Evolutionary conservation across 2,888 invertebrate species (phyloP).

Genomic region (Leptura quadrifasciata): DNA sequence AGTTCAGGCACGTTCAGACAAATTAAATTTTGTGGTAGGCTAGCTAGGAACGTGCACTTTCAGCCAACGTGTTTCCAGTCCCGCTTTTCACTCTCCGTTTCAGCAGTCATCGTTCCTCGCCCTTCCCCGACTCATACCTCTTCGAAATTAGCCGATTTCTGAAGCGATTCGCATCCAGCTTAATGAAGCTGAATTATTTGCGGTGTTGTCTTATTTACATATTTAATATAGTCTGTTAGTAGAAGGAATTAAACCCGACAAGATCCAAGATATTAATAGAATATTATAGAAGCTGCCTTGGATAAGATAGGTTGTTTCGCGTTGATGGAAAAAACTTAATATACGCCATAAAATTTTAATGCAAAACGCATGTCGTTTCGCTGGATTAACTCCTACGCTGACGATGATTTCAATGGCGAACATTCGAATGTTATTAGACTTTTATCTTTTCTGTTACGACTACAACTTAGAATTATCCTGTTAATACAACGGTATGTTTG

Average conservation of each 20-base stretch:
- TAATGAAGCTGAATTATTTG: constrained; percentile 58
- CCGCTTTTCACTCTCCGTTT: constrained; percentile 17
- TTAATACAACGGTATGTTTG: too few relatives aligned
- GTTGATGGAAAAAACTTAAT: background rate
- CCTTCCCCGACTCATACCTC: constrained; percentile 10
- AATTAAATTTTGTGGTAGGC: constrained; percentile 69
- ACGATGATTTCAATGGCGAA: background rate
- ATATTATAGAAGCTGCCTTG: constrained; percentile 29
- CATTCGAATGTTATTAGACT: too few relatives aligned
- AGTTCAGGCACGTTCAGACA: constrained; percentile 68
- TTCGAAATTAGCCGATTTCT: constrained; percentile 23
- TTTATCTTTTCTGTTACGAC: too few relatives aligned
- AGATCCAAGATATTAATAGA: constrained; percentile 48
- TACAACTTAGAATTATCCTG: too few relatives aligned
- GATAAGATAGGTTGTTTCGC: constrained; percentile 4
- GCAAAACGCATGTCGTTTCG: constrained; percentile 17
- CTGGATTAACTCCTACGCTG: constrained; percentile 10
- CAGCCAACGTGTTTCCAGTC: constrained; percentile 26
- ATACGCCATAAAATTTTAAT: constrained; percentile 12
- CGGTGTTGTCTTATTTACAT: constrained; percentile 57
- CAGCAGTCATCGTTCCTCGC: constrained; percentile 1
- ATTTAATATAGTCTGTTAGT: constrained; percentile 53
- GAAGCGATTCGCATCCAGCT: constrained; percentile 24
- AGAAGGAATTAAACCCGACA: constrained; percentile 48
- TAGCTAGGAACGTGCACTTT: constrained; percentile 49